Evolutionary conservation across 2,888 invertebrate species (phyloP), one percentile per base, ranked within the genome.

Genomic region (Neoitamus cyanurus): DNA sequence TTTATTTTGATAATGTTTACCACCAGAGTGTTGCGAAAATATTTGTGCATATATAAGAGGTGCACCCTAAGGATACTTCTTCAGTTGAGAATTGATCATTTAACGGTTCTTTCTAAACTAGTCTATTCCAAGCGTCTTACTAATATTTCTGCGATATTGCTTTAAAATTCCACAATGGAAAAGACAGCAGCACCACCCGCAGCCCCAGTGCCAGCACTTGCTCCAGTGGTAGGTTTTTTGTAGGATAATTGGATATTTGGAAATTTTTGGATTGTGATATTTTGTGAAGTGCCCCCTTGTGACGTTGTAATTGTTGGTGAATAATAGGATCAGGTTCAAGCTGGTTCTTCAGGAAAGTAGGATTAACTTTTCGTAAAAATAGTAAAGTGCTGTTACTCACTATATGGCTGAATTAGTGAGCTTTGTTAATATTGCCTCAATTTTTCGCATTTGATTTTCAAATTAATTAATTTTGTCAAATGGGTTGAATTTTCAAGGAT

Each of bases 1-100:
- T 82, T 68, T 82, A 82, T 82, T 82, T 82, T 36, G 69, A 82
- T 69, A 69, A 68, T 69, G 82, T 82, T 82, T 82, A 82, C 69
- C 36, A 82, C 30, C 31, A 37, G 46, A 82, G 68, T 69, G 69
- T 25, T 82, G 82, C 37, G 69, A 69, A 80, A 34, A 84, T 84
- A 37, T 84, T 84, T 48, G 84, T 84, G 84, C 80, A 84, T 73
- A 86, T 86, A 86, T 86, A 86, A 86, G 72, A 83, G 46, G 83
- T 84, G 28, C 84, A 83, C 72, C 69, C 84, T 82, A 84, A 86
- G 84, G 85, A 86, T 83, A 84, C 46, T 36, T 58, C 77, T 68
- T 85, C 86, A 86, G 86, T 86, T 68, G 78, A 30, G 68, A 46
- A 73, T 83, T 30, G 86, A 85, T 83, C 80, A 84, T 83, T 70